phyloP scores from a whole-genome alignment of 2,888 invertebrate genomes.

The Vesta saturnalis region DNA sequence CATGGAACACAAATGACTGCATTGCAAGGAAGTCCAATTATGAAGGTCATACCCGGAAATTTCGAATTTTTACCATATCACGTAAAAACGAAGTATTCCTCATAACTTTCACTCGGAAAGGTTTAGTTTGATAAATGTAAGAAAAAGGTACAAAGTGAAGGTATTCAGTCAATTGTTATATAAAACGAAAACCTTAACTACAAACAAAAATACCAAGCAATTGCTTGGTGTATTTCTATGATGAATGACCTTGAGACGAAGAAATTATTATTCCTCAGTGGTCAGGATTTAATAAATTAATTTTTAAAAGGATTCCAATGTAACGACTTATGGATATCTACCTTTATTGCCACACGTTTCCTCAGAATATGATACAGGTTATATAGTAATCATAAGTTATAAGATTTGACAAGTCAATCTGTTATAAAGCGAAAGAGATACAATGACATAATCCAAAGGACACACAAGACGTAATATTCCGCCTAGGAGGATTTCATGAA shows the following conservation, averaged over 20 bases:
- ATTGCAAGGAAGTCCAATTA: constrained; percentile 32
- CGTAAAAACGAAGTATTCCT: not conserved
- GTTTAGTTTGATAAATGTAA: not conserved
- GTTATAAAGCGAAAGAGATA: constrained; percentile 39
- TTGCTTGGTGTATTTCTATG: not conserved
- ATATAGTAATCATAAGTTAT: constrained; percentile 22
- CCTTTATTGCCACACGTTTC: constrained; percentile 16
- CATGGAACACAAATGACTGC: constrained; percentile 40
- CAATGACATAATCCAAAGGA: constrained; percentile 28
- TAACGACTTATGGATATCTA: constrained; percentile 2
- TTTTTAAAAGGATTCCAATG: not conserved
- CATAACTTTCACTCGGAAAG: not conserved
- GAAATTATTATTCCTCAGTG: constrained; percentile 9
- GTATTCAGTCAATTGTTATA: not conserved
- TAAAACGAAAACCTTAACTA: not conserved
- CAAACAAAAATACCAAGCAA: not conserved
- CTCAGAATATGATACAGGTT: constrained; percentile 35
- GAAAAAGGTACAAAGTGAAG: not conserved
- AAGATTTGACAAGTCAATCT: constrained; percentile 39
- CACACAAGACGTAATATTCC: constrained; percentile 23
- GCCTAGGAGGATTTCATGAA: constrained; percentile 39
- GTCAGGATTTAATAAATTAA: constrained; percentile 7
- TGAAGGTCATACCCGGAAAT: not conserved
- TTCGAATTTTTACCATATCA: constrained; percentile 7
- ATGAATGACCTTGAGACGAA: not conserved